Evolutionary conservation across 1,140 invertebrate species (phyloP).

Genomic region (Tetraneura akinire): DNA sequence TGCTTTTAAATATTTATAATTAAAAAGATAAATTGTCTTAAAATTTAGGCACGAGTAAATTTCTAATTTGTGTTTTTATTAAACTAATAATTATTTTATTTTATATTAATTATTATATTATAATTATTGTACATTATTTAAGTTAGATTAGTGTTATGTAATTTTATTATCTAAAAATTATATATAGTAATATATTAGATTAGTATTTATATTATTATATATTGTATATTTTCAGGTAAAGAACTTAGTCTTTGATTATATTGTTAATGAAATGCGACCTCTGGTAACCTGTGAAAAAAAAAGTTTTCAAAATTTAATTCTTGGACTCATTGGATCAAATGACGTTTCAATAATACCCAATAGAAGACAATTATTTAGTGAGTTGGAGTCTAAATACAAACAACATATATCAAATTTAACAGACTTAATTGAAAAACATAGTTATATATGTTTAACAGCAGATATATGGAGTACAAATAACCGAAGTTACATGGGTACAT

Average conservation of each 20-base stretch:
- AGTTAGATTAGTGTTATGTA: too few relatives aligned
- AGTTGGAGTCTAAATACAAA: neutral
- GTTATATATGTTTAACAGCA: neutral
- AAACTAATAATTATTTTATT: too few relatives aligned
- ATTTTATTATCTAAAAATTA: too few relatives aligned
- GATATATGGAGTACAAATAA: neutral
- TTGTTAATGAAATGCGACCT: neutral
- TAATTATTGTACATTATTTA: too few relatives aligned
- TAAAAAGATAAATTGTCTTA: too few relatives aligned
- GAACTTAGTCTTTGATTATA: neutral
- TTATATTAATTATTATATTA: too few relatives aligned
- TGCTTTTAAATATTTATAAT: too few relatives aligned
- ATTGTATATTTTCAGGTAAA: neutral
- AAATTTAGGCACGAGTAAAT: too few relatives aligned
- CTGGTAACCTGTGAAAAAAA: neutral
- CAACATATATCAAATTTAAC: neutral
- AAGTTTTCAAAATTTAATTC: neutral
- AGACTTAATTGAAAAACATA: neutral
- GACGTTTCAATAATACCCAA: neutral
- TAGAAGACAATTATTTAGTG: neutral
- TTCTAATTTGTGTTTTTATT: too few relatives aligned
- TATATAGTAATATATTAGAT: too few relatives aligned
- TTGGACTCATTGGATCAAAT: neutral
- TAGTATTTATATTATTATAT: too few relatives aligned
- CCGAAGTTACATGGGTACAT: neutral